These are phyloP conservation scores for Phymorhynchus buccinoides DNA, from an alignment of 1,140 invertebrate genomes.

Conservation along the genomic window DNA sequence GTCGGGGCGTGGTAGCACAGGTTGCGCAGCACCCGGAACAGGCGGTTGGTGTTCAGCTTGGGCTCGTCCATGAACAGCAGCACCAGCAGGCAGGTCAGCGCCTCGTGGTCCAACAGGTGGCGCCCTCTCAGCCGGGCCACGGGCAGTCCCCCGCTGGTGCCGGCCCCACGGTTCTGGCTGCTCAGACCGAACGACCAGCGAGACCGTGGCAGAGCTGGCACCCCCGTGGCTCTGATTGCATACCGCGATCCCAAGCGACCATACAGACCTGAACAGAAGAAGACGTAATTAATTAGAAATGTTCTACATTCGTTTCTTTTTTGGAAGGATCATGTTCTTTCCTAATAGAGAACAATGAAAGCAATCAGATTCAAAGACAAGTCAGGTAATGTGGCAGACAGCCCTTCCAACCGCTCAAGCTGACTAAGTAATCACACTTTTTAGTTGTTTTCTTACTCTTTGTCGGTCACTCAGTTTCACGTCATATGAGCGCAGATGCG, in stretches of 20 bases:
- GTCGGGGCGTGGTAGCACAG: constrained; percentile 90
- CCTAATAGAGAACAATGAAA: too few species aligned
- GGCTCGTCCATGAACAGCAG: constrained; percentile 90
- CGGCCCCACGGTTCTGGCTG: constrained; percentile 43
- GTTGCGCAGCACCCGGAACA: constrained; percentile 88
- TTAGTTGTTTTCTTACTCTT: too few species aligned
- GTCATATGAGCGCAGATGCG: too few species aligned
- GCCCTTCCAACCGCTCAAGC: too few species aligned
- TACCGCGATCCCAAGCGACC: constrained; percentile 76
- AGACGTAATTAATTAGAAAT: too few species aligned
- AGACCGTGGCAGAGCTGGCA: constrained; percentile 34
- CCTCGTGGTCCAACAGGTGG: constrained; percentile 85
- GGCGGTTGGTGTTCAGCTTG: constrained; percentile 84
- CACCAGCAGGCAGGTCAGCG: constrained; percentile 86
- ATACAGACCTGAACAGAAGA: constrained; percentile 64
- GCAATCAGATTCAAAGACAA: too few species aligned
- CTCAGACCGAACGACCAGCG: constrained; percentile 75
- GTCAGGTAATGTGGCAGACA: too few species aligned
- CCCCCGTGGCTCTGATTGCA: constrained; percentile 76
- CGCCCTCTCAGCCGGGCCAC: constrained; percentile 64
- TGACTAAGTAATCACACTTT: too few species aligned
- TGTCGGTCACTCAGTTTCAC: too few species aligned
- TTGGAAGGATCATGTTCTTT: too few species aligned
- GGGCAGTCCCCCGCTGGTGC: constrained; percentile 45
- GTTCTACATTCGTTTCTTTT: too few species aligned